Evolutionary conservation across 2,888 invertebrate species (phyloP).

Genomic region (Apamea sordens): DNA sequence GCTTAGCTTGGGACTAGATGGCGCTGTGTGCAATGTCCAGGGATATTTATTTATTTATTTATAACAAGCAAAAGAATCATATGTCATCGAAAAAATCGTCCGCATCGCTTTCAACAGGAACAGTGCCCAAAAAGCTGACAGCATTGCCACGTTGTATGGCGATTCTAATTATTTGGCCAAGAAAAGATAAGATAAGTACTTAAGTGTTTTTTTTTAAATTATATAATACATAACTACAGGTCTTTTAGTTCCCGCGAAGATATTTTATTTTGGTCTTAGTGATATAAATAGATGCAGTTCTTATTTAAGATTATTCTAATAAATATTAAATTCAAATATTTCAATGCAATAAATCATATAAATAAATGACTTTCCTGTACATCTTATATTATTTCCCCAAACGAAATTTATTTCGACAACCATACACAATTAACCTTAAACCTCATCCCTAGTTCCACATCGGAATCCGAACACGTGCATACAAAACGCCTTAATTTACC

Average conservation of each 20-base stretch:
- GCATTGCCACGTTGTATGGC: too few species aligned
- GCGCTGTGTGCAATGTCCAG: too few species aligned
- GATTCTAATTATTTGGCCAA: too few species aligned
- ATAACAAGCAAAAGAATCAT: too few species aligned
- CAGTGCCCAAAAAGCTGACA: too few species aligned
- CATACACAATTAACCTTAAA: constrained; percentile 50
- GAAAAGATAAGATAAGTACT: background rate
- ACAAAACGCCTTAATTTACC: constrained; percentile 81
- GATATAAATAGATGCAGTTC: background rate
- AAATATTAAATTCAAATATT: background rate
- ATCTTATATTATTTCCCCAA: background rate
- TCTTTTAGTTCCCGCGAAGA: background rate
- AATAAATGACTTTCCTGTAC: constrained; percentile 5
- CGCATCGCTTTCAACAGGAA: too few species aligned
- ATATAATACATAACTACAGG: background rate
- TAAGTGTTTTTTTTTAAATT: background rate
- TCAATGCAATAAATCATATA: background rate
- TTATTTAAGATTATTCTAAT: background rate
- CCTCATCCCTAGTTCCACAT: constrained; percentile 69
- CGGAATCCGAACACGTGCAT: constrained; percentile 79
- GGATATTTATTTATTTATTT: too few species aligned
- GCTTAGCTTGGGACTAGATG: too few species aligned
- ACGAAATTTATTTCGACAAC: constrained; percentile 48
- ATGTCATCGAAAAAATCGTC: too few species aligned
- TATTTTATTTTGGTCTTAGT: background rate